A percentile compares a stretch with the other conserved stretches of the same genome.
Conservation (phyloP, 2,888 invertebrate genomes). For the Phorcus lineatus region DNA sequence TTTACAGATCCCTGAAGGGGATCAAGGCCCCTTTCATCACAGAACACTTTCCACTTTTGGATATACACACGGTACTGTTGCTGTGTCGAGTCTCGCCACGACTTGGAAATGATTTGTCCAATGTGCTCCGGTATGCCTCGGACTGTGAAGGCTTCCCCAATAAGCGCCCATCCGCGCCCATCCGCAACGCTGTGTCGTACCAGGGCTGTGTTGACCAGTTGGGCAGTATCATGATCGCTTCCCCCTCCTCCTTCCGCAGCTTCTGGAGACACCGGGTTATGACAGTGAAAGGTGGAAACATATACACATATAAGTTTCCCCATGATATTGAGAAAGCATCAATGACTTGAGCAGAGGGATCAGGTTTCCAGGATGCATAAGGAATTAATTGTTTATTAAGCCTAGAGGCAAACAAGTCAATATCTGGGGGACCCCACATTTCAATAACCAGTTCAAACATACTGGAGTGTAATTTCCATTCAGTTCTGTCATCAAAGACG, state of each 20-base stretch:
- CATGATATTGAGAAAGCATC: constrained; percentile 25
- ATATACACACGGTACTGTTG: too few species aligned
- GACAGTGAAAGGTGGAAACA: neutral
- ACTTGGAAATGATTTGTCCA: too few species aligned
- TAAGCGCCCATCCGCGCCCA: too few species aligned
- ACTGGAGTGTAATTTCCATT: too few species aligned
- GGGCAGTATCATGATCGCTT: neutral
- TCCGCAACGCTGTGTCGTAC: neutral
- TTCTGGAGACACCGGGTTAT: neutral
- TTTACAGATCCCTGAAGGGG: too few species aligned
- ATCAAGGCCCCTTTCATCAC: too few species aligned
- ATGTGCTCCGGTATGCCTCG: too few species aligned
- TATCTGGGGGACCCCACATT: neutral
- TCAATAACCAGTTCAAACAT: neutral
- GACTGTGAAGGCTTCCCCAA: too few species aligned
- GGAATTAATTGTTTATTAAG: neutral
- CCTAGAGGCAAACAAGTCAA: constrained; percentile 32
- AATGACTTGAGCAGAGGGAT: constrained; percentile 20
- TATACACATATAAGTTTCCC: neutral
- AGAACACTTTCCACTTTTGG: too few species aligned
- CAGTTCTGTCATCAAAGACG: too few species aligned
- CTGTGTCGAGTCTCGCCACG: too few species aligned
- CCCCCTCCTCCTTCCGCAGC: neutral
- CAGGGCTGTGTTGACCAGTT: neutral
- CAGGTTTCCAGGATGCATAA: constrained; percentile 23